Evolutionary conservation across 2,797 vertebrate species (phyloP), one percentile per base, ranked within the genome.

Genomic region (Alca torda): DNA sequence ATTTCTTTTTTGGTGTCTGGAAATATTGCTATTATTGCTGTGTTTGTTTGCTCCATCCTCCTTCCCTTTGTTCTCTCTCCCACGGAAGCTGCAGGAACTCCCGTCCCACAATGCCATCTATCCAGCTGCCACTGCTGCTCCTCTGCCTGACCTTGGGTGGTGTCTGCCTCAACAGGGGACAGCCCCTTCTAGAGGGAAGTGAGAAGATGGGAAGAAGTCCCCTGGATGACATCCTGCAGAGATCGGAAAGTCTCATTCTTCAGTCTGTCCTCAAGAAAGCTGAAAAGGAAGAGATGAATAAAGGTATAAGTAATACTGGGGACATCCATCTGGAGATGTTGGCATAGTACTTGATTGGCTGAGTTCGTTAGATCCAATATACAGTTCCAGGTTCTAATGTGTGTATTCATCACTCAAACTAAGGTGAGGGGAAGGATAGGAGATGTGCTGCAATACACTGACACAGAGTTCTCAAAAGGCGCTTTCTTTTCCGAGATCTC

Each of bases 191-290:
- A 74, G 97, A 97, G 20, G 98, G 98, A 51, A 97, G 97, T 4
- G 98, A 98, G 63, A 92, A 90, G 17, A 87, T 37, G 67, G 97
- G 98, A 79, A 95, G 91, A 24, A 96, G 89, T 72, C 96, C 97
- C 82, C 95, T 98, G 78, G 98, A 98, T 82, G 98, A 98, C 92
- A 98, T 98, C 67, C 96, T 99, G 51, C 98, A 98, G 97, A 98
- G 97, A 97, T 98, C 98, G 13, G 98, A 99, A 82, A 98, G 90
- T 53, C 95, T 98, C 45, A 93, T 99, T 90, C 77, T 99, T 46
- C 97, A 97, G 33, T 98, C 98, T 70, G 97, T 98, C 53, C 97
- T 99, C 56, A 98, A 97, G 79, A 98, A 98, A 78, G 96, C 98
- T 69, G 98, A 98, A 94, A 98, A 98, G 50, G 98, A 98, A 68